These are phyloP conservation scores for Ophion ellenae DNA, from an alignment of 2,888 invertebrate genomes.

Conservation along the genomic window DNA sequence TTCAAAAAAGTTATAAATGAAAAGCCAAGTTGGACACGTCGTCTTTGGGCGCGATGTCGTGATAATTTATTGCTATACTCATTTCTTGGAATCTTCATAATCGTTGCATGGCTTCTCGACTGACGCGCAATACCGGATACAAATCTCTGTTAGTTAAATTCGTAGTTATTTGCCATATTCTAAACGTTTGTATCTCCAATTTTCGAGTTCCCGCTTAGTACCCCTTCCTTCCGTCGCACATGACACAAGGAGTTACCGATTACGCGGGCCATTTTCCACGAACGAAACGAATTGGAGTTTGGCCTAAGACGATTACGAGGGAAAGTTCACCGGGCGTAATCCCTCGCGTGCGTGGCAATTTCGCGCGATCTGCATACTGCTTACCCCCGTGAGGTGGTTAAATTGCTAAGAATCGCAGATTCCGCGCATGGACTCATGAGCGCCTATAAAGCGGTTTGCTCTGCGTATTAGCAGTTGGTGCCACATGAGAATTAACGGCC, in stretches of 20 bases:
- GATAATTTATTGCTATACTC: too few species aligned
- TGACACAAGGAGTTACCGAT: constrained; percentile 51
- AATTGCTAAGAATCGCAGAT: constrained; percentile 67
- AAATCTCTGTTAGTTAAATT: too few species aligned
- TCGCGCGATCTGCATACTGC: constrained; percentile 80
- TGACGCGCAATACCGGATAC: too few species aligned
- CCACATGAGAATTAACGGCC: constrained; percentile 75
- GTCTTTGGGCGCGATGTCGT: too few species aligned
- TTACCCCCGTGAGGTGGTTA: constrained; percentile 75
- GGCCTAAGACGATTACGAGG: constrained; percentile 63
- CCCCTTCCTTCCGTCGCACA: neutral
- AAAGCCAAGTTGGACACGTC: too few species aligned
- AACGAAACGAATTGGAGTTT: constrained; percentile 30
- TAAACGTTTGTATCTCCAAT: constrained; percentile 19
- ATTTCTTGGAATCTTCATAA: too few species aligned
- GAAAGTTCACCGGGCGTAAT: constrained; percentile 73
- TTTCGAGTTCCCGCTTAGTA: constrained; percentile 8
- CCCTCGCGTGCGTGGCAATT: constrained; percentile 79
- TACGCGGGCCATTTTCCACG: constrained; percentile 30
- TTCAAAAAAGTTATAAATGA: too few species aligned
- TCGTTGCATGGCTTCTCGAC: too few species aligned
- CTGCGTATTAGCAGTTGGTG: constrained; percentile 75
- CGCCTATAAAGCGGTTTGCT: constrained; percentile 74
- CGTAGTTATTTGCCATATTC: neutral
- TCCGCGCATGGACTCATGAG: constrained; percentile 43